phyloP scores from a whole-genome alignment of 2,797 vertebrate species.

The Lemur catta region DNA sequence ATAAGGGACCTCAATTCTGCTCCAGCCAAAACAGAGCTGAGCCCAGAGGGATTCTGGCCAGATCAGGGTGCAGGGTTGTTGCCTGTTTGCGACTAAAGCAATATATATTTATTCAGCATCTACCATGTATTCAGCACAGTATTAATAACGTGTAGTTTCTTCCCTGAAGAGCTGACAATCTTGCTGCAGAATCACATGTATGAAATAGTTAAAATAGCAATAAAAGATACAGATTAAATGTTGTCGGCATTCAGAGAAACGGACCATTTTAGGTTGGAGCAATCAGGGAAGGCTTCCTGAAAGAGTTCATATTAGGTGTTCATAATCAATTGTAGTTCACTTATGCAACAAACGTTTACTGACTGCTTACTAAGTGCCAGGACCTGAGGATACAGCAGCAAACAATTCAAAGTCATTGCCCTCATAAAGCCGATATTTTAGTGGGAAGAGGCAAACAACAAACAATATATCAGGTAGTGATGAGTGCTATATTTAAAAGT shows the following conservation, averaged over 20 bases:
- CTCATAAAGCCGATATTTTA: not conserved
- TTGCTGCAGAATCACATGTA: not conserved
- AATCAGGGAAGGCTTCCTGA: not conserved
- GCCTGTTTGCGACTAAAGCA: not conserved
- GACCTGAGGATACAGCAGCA: not conserved
- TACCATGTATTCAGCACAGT: not conserved
- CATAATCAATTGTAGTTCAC: not conserved
- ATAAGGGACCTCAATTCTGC: not conserved
- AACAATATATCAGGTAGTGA: not conserved
- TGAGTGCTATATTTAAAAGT: not conserved
- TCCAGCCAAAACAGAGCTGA: not conserved
- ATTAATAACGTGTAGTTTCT: not conserved
- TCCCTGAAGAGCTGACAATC: not conserved
- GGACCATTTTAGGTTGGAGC: not conserved
- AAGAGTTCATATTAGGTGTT: not conserved
- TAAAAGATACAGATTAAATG: not conserved
- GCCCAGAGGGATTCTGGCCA: not conserved
- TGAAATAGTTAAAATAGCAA: not conserved
- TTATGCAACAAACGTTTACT: not conserved
- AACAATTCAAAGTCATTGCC: constrained; percentile 5
- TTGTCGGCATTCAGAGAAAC: not conserved
- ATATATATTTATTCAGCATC: not conserved
- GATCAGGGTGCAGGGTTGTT: not conserved
- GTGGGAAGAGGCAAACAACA: not conserved
- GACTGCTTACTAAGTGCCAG: not conserved